Conservation (phyloP, 2,797 vertebrate species). For the Takifugu ocellatus region DNA sequence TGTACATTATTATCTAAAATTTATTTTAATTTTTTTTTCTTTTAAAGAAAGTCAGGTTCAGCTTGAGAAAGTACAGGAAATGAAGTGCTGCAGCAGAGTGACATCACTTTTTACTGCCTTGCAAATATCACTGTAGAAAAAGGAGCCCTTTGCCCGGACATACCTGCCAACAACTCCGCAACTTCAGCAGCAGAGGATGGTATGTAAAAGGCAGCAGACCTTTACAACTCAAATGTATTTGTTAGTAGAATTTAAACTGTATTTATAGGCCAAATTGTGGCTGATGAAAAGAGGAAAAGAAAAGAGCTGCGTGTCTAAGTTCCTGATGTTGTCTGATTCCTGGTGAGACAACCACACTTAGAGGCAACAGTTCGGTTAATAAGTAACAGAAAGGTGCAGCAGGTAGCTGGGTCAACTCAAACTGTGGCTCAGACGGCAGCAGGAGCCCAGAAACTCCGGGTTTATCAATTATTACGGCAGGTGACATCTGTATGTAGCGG, state of each 20-base stretch:
- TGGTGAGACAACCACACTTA: conserved; percentile 43
- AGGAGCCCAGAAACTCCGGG: not conserved
- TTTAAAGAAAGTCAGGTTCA: not conserved
- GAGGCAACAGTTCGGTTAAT: conserved; percentile 62
- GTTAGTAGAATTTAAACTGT: not conserved
- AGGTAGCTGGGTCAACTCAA: conserved; percentile 56
- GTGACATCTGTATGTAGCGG: too few species aligned
- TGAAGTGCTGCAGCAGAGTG: conserved; percentile 43
- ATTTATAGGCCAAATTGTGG: not conserved
- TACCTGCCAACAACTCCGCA: conserved; percentile 36
- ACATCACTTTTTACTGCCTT: conserved; percentile 61
- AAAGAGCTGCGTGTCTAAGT: not conserved
- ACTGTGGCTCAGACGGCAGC: conserved; percentile 38
- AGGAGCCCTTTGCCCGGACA: conserved; percentile 63
- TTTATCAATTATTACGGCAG: conserved; percentile 13
- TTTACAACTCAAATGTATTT: not conserved
- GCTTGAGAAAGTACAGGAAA: conserved; percentile 35
- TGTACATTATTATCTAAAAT: not conserved
- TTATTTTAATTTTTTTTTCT: not conserved
- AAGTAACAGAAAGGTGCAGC: conserved; percentile 61
- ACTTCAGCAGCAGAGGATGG: conserved; percentile 46
- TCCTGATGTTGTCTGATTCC: conserved; percentile 18
- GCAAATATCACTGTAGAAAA: conserved; percentile 46
- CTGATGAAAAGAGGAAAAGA: conserved; percentile 30
- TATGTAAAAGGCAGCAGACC: conserved; percentile 15